phyloP scores from a whole-genome alignment of 2,797 vertebrate genomes.

The Chelonia mydas region DNA sequence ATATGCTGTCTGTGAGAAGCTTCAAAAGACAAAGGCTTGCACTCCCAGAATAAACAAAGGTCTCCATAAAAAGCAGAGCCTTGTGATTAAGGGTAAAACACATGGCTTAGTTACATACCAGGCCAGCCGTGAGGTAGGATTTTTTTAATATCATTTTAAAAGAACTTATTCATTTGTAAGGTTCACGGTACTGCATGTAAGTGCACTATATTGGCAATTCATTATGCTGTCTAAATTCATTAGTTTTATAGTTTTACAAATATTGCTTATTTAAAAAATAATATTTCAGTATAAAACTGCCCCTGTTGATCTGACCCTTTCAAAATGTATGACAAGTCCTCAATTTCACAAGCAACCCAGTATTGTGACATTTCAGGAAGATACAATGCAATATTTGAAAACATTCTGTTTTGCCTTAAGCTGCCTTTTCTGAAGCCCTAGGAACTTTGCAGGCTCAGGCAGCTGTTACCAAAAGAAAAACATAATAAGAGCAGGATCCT shows the following conservation, averaged over 20 bases:
- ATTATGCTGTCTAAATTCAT: neutral
- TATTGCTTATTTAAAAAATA: neutral
- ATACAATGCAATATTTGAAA: neutral
- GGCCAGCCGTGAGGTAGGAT: no score
- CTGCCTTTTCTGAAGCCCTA: neutral
- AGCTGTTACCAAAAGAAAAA: neutral
- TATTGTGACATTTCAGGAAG: neutral
- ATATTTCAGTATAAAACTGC: neutral
- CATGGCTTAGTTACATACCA: neutral
- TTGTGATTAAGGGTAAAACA: neutral
- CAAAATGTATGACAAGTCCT: neutral
- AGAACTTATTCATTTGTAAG: neutral
- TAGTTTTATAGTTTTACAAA: neutral
- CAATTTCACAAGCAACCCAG: neutral
- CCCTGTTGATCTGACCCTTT: neutral
- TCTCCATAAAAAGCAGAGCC: neutral
- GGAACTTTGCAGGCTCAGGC: neutral
- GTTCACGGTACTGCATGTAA: neutral
- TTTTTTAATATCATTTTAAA: no score
- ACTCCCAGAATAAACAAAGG: no score
- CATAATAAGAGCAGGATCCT: neutral
- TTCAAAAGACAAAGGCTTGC: no score
- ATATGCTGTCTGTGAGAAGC: no score
- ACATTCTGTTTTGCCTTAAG: conserved; percentile 2
- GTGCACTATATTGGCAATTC: rapidly evolving